Base-by-base conservation (phyloP, 2,797 vertebrate genomes). In the Falco novaeseelandiae region DNA sequence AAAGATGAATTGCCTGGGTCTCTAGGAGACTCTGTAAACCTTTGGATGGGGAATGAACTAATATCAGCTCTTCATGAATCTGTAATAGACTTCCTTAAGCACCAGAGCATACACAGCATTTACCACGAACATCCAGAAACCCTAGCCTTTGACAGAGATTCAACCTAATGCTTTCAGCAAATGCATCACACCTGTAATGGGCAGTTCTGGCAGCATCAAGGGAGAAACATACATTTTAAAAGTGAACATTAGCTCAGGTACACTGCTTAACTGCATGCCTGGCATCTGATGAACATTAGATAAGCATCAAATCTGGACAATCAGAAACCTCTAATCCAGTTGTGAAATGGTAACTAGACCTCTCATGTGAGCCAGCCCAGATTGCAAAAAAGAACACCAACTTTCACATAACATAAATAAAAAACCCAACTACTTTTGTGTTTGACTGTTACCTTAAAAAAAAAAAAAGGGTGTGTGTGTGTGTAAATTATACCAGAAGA, bases 31-130 rank as follows among this genome's bases (percentile, higher is more conserved):
- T 77, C 18, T 72, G 58, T 85, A 95, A 85, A 66, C 17, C 17
- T 95, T 74, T 83, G n/a, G 48, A 58, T 91, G 36, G 87, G 29
- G 6, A 93, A 86, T 54, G 36, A 90, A 80, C 44, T 76, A 57
- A 23, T 38, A 67, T 27, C 42, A 65, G 21, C 23, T 77, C n/a
- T 87, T 84, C 54, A 69, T 38, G 42, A 72, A 70, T 83, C 59
- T 89, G 36, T 90, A 87, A 76, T 70, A 79, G 42, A 59, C 10
- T 59, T 87, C 29, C 22, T 85, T 77, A 73, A 85, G 21, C 30
- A 57, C 14, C 18, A 76, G 42, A 58, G 25, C 52, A 70, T n/a
- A 66, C 32, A 66, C 5, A 70, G 12, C 7, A 49, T 55, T 82
- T 73, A 63, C 63, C 15, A n/a, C 30, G 51, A 87, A 73, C 32